A percentile compares a stretch with the other conserved stretches of the same genome.
These are phyloP conservation scores for Hanleya hanleyi DNA, from an alignment of 2,888 invertebrate species.

Conservation along the genomic window DNA sequence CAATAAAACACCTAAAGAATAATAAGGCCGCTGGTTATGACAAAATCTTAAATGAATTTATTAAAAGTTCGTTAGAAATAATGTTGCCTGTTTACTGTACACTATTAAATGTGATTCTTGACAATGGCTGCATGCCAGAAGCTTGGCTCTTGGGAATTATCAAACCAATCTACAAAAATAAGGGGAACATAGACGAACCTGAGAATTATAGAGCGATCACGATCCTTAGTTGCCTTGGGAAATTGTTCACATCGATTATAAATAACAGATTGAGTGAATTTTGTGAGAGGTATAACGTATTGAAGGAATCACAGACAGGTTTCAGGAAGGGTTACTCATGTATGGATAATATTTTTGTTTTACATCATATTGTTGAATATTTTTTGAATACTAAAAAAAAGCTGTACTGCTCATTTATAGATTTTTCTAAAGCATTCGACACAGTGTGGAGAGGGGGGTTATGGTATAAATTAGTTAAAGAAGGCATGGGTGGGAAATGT, in stretches of 20 bases:
- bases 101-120: slow-evolving; percentile 4
- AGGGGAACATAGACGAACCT: not conserved
- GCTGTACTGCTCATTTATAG: not conserved
- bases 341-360: not conserved
- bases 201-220: slow-evolving; percentile 3
- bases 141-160: not conserved
- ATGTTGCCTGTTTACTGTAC: not conserved
- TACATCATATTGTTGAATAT: not conserved
- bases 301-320: not conserved
- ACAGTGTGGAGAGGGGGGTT: slow-evolving; percentile 5
- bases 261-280: not conserved
- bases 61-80: not conserved
- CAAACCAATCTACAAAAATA: not conserved
- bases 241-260: not conserved
- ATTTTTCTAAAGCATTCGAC: slow-evolving; percentile 10
- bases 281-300: not conserved
- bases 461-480: not conserved
- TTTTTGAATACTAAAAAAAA: not conserved
- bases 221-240: not conserved
- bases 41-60: not conserved
- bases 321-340: not conserved
- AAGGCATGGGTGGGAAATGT: not conserved
- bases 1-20: not conserved
- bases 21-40: slow-evolving; percentile 6
- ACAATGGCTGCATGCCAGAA: not conserved